Base-by-base conservation (phyloP, 2,113 vertebrate genomes). In the Peromyscus leucopus region DNA sequence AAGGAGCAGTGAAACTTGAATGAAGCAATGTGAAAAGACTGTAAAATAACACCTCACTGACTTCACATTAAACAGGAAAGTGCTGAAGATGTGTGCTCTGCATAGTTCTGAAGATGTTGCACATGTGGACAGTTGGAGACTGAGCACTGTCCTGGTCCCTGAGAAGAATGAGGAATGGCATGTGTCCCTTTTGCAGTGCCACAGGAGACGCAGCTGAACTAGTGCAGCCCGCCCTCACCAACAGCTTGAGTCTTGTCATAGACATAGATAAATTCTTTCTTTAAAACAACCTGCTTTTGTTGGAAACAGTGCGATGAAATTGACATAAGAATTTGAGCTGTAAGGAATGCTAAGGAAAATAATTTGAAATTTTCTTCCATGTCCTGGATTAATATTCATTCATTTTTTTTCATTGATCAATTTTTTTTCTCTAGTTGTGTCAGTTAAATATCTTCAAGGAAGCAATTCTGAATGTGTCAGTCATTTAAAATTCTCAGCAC, bases 1-100 rank as follows among this genome's bases (percentile, higher is more conserved):
- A 48, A 63, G 76, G 84, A 82, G n/a, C 51, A 93, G 33, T 80
- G 72, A 95, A 95, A 48, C 89, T 96, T 74, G 82, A 95, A 26
- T 91, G 71, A 91, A 94, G 63, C 74, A 75, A 22, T 57, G 33
- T 89, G 17, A 84, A 85, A 85, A 61, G 85, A 67, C 91, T 78
- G 83, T 94, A 31, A 93, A 89, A 69, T 10, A 89, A 67, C 48
- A 59, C 48, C 65, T 63, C 36, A 48, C 2, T 82, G 87, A n/a
- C 79, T 55, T 79, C 85, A 87, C 24, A 84, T 75, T 87, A 51
- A 89, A 24, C 46, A 82, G 82, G 31, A 88, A 91, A 90, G 69
- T 82, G 57, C 26, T 59, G 3, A 69, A 79, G 90, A 28, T 55
- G 6, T 63, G 15, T 1, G 15, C 86, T 61, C 57, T 89, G 22